These are phyloP conservation scores for Frankliniella fusca DNA, from an alignment of 2,888 invertebrate species.

Conservation along the genomic window DNA sequence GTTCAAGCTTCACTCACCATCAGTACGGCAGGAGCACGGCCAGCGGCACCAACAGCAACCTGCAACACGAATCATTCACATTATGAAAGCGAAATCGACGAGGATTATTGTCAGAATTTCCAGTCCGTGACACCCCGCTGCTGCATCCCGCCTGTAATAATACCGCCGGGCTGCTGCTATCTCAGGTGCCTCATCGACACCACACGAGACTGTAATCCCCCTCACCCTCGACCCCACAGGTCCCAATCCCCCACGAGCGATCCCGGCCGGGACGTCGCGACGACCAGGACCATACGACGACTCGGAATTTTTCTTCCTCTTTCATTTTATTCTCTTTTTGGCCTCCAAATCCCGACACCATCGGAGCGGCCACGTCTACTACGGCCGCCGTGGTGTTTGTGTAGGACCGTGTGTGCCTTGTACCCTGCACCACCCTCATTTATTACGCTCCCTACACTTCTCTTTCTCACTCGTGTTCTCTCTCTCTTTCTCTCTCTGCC, in stretches of 20 bases:
- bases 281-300: background rate
- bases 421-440: conserved; percentile 12
- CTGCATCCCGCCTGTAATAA: too few species aligned
- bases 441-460: background rate
- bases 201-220: background rate
- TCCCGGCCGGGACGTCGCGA: background rate
- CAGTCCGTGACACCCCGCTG: too few species aligned
- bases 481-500: background rate
- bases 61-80: too few species aligned
- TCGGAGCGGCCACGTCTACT: background rate
- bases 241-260: background rate
- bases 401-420: conserved; percentile 6
- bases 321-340: background rate
- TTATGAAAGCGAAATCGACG: too few species aligned
- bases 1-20: too few species aligned
- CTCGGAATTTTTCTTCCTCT: background rate
- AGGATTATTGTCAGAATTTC: too few species aligned
- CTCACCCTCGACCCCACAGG: background rate
- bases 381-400: conserved; percentile 14
- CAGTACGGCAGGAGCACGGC: too few species aligned
- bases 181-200: background rate
- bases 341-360: conserved; percentile 11
- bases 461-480: background rate
- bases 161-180: too few species aligned
- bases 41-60: too few species aligned